Percentiles rank a stretch among this genome's conserved stretches.
These are phyloP conservation scores for Tachysurus fulvidraco DNA, from an alignment of 2,113 vertebrate species.

Conservation along the genomic window DNA sequence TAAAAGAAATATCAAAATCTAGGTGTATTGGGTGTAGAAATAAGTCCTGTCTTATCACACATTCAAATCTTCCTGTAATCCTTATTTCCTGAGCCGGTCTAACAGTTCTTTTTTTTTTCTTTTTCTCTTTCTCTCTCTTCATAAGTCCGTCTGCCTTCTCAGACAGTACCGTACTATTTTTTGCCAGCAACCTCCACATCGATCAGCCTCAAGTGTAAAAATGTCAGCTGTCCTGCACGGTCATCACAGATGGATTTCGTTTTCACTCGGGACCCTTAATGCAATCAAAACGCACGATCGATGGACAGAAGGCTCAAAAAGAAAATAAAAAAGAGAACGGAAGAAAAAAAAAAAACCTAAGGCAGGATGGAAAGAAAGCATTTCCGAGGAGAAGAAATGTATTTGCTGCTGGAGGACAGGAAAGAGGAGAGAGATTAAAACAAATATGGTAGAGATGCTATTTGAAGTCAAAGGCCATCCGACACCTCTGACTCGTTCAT, in stretches of 20 bases:
- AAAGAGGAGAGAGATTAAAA: constrained; percentile 36
- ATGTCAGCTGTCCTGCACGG: constrained; percentile 52
- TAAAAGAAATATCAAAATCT: not conserved
- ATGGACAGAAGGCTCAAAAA: constrained; percentile 38
- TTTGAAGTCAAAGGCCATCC: not conserved
- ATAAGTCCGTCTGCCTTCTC: not conserved
- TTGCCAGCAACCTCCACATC: not conserved
- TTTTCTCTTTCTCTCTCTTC: not conserved
- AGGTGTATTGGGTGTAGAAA: too few relatives aligned
- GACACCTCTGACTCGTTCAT: not conserved
- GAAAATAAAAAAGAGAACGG: not conserved
- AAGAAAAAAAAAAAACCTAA: not conserved
- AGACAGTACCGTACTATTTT: constrained; percentile 2
- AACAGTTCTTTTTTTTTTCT: not conserved
- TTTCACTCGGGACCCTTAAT: constrained; percentile 52
- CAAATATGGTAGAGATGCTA: constrained; percentile 14
- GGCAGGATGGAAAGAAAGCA: constrained; percentile 40
- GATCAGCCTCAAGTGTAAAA: constrained; percentile 42
- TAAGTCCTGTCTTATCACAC: not conserved
- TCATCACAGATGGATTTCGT: constrained; percentile 44
- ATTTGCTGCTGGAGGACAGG: constrained; percentile 32
- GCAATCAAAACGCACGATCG: constrained; percentile 49
- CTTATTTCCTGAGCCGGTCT: not conserved
- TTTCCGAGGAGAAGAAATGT: constrained; percentile 28
- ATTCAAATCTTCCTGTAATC: not conserved